A percentile compares a stretch with the other conserved stretches of the same genome.
Evolutionary conservation across 2,797 vertebrate genomes (phyloP).

Genomic region (Hirundo rustica): DNA sequence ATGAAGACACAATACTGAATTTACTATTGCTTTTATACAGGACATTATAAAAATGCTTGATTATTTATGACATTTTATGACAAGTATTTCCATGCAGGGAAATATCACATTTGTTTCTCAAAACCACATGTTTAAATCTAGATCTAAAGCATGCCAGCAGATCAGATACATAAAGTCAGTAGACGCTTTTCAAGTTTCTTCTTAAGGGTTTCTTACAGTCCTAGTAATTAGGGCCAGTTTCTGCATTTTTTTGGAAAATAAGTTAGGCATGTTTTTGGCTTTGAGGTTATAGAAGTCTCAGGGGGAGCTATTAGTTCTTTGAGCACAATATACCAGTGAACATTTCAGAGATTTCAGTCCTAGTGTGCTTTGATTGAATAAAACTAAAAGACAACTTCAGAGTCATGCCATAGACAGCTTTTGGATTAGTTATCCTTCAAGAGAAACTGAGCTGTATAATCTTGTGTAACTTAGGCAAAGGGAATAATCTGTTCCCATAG

Average conservation of each 20-base stretch:
- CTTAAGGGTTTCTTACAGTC: not conserved
- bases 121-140: not conserved
- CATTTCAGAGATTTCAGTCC: constrained; percentile 1
- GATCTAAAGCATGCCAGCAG: not conserved
- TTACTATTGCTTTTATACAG: not conserved
- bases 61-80: not conserved
- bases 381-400: constrained; percentile 26
- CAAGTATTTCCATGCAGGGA: not conserved
- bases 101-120: not conserved
- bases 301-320: constrained; percentile 18
- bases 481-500: constrained; percentile 23
- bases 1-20: not conserved
- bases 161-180: not conserved
- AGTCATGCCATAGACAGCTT: constrained; percentile 1
- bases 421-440: constrained; percentile 5
- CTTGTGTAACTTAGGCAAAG: constrained; percentile 2
- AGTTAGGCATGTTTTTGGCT: not conserved
- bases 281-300: constrained; percentile 28
- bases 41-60: not conserved
- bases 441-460: not conserved
- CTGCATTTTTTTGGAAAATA: not conserved
- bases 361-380: constrained; percentile 17
- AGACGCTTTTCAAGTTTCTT: not conserved
- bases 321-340: not conserved
- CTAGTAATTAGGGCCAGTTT: not conserved